Evolutionary conservation across 2,888 invertebrate genomes (phyloP), one percentile per base, ranked within the genome.

Genomic region (Chymomyza procnemis): DNA sequence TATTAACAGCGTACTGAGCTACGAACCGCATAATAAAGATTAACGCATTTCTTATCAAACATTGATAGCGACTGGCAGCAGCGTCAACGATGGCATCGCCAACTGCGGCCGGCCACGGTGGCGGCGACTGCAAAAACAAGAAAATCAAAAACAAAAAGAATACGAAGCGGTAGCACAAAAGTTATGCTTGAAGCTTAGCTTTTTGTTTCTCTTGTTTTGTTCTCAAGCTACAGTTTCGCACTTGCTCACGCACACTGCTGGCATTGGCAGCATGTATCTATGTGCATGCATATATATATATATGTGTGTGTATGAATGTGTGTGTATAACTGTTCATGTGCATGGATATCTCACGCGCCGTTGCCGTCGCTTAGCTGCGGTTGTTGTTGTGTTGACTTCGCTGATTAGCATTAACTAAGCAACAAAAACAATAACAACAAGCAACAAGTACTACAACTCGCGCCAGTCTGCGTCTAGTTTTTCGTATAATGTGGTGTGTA

Each of bases 21-120:
- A 71, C 69, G 79, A 54, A 48, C 41, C 73, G 68, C 73, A 82
- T 78, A 85, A 87, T 85, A 79, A 85, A 86, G 85, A 87, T 86
- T 86, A 87, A 78, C 85, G 85, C 73, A 77, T 82, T 85, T 87
- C 85, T 86, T 86, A 86, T 86, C 85, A 80, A 71, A 74, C 72
- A 66, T 74, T 76, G 76, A 76, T 76, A 76, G 77, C 72, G 72
- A 62, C 54, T 19, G 50, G 16, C 50, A 4, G 69, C 69, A 64
- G 26, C 22, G 48, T 64, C 69, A 74, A 74, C 71, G 73, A 67
- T 76, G 71, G 67, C 69, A 70, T 4, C 26, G 71, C 2, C 12
- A 34, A 41, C 34, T 41, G 34, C 34, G 34, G 34, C 34, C 34
- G 12, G 69, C 60, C 64, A 75, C 18, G 67, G 22, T 12, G 34